Evolutionary conservation across 2,888 invertebrate species (phyloP).

Genomic region (Netelia virgata): DNA sequence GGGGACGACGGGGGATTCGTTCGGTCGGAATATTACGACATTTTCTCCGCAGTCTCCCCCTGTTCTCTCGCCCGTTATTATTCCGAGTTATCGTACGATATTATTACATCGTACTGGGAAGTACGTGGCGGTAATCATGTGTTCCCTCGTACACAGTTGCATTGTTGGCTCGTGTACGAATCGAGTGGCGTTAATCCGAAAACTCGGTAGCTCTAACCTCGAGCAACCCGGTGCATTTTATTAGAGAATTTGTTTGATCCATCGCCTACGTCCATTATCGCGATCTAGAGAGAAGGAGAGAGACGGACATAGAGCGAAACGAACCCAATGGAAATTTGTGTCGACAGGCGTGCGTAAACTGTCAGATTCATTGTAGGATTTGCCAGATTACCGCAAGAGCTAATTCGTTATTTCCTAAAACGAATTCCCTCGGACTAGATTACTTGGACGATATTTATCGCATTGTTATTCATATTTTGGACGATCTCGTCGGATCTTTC

Average conservation of each 20-base stretch:
- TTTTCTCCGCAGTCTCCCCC: conserved; percentile 65
- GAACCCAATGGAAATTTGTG: conserved; percentile 48
- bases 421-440: neutral
- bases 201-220: conserved; percentile 7
- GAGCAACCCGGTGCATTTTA: conserved; percentile 82
- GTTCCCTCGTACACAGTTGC: conserved; percentile 45
- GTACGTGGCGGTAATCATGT: conserved; percentile 71
- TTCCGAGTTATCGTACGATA: conserved; percentile 53
- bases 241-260: conserved; percentile 82
- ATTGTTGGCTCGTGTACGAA: conserved; percentile 48
- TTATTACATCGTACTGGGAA: conserved; percentile 76
- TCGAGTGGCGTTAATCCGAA: conserved; percentile 60
- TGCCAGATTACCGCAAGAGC: conserved; percentile 57
- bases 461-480: neutral
- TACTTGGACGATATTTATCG: neutral
- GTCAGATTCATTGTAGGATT: conserved; percentile 55
- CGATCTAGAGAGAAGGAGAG: conserved; percentile 6
- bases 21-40: conserved; percentile 74
- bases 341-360: conserved; percentile 55
- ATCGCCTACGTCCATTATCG: conserved; percentile 57
- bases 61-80: conserved; percentile 47
- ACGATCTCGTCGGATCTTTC: neutral
- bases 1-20: conserved; percentile 69
- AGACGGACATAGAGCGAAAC: neutral
- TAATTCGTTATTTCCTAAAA: conserved; percentile 1